Evolutionary conservation across 2,888 invertebrate genomes (phyloP).

Genomic region (Drosophila picticornis): DNA sequence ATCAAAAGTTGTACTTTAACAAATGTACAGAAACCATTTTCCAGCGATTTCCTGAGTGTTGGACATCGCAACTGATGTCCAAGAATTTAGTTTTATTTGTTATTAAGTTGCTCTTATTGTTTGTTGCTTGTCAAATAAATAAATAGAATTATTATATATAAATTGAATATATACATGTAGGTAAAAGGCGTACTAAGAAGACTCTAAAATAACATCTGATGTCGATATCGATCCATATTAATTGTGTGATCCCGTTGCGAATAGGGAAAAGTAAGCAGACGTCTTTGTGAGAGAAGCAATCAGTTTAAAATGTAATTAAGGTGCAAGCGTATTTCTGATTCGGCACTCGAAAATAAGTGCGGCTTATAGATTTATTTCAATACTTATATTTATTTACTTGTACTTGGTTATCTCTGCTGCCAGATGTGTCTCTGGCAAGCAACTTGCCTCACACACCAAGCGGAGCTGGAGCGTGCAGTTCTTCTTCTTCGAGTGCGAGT

Average conservation of each 20-base stretch:
- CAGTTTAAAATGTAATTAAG: constrained; percentile 1
- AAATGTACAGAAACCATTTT: background rate
- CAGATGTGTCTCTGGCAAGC: constrained; percentile 34
- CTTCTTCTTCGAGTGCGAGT: constrained; percentile 2
- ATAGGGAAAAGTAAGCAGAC: background rate
- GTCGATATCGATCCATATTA: too few relatives aligned
- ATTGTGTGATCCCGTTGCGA: background rate
- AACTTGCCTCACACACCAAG: constrained; percentile 21
- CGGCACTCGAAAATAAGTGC: background rate
- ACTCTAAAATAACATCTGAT: background rate
- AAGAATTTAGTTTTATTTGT: background rate
- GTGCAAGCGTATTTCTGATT: background rate
- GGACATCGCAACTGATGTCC: background rate
- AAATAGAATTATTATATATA: too few relatives aligned
- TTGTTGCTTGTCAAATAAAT: too few relatives aligned
- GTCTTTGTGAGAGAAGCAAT: background rate
- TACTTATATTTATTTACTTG: constrained; percentile 6
- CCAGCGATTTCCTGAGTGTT: background rate
- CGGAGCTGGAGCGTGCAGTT: constrained; percentile 30
- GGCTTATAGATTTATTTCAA: constrained; percentile 15
- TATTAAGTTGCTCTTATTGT: background rate
- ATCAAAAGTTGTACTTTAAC: background rate
- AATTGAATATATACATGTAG: background rate
- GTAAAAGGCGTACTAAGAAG: background rate
- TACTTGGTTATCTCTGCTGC: constrained; percentile 44